Evolutionary conservation across 2,888 invertebrate genomes (phyloP).

Genomic region (Linyphia triangularis): DNA sequence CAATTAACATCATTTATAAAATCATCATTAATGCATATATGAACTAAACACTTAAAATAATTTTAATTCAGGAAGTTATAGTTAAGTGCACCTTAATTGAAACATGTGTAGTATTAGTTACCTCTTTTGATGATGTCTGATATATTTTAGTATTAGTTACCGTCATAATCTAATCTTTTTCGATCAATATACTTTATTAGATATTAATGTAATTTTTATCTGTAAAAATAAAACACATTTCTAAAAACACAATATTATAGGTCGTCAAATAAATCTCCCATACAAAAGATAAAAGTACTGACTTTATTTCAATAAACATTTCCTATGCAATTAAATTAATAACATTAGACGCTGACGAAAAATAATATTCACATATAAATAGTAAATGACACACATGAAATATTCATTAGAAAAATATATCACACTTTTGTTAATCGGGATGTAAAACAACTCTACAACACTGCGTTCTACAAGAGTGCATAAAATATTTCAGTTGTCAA

Average conservation of each 20-base stretch:
- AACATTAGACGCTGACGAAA: constrained; percentile 41
- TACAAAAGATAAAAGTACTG: constrained; percentile 10
- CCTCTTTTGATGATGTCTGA: no score
- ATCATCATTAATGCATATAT: no score
- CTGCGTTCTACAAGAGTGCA: background rate
- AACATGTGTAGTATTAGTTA: no score
- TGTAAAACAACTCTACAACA: constrained; percentile 46
- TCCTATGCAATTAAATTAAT: constrained; percentile 59
- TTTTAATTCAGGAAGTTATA: no score
- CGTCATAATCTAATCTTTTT: no score
- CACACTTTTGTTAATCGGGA: constrained; percentile 55
- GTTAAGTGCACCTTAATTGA: no score
- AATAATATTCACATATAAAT: constrained; percentile 46
- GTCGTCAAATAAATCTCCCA: no score
- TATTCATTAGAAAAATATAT: constrained; percentile 53
- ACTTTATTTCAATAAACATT: constrained; percentile 57
- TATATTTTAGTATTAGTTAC: no score
- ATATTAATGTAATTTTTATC: no score
- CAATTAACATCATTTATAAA: no score
- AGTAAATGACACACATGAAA: constrained; percentile 49
- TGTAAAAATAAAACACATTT: background rate
- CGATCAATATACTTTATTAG: background rate
- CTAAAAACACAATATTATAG: no score
- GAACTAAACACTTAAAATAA: no score
- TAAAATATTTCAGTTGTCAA: constrained; percentile 35